phyloP scores from a whole-genome alignment of 2,113 vertebrate species.

The Rhinolophus sinicus region DNA sequence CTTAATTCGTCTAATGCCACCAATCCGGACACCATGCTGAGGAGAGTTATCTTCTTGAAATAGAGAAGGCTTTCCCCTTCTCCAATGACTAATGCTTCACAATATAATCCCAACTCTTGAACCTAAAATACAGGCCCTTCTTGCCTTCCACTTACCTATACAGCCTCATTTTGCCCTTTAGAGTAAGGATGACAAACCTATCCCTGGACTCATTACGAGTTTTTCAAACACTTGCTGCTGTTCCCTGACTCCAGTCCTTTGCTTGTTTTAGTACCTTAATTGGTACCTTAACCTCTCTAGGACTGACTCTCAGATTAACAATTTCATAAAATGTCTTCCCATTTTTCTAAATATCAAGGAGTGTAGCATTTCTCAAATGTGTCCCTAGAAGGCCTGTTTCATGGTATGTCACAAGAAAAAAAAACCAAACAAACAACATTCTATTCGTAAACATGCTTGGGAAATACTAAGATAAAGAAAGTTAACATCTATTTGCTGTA shows the following conservation, averaged over 20 bases:
- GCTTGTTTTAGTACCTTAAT: background rate
- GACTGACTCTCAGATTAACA: background rate
- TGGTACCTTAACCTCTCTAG: background rate
- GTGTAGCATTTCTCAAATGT: background rate
- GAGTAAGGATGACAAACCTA: background rate
- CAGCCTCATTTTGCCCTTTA: background rate
- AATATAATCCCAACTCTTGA: background rate
- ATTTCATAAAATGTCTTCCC: background rate
- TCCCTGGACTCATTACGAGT: background rate
- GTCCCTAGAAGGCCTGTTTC: background rate
- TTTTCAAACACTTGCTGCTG: background rate
- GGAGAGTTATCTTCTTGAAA: background rate
- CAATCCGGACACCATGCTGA: background rate
- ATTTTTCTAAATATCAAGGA: conserved; percentile 28
- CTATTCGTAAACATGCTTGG: background rate
- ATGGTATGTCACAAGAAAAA: background rate
- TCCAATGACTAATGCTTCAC: background rate
- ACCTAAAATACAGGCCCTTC: background rate
- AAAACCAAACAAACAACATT: background rate
- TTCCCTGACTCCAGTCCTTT: background rate
- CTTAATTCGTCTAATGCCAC: background rate
- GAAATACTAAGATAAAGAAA: background rate
- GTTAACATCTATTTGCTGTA: background rate
- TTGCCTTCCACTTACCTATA: background rate
- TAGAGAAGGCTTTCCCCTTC: background rate